A percentile compares a stretch with the other conserved stretches of the same genome.
Evolutionary conservation across 1,140 invertebrate genomes (phyloP).

Genomic region (Brachionus koreanus): DNA sequence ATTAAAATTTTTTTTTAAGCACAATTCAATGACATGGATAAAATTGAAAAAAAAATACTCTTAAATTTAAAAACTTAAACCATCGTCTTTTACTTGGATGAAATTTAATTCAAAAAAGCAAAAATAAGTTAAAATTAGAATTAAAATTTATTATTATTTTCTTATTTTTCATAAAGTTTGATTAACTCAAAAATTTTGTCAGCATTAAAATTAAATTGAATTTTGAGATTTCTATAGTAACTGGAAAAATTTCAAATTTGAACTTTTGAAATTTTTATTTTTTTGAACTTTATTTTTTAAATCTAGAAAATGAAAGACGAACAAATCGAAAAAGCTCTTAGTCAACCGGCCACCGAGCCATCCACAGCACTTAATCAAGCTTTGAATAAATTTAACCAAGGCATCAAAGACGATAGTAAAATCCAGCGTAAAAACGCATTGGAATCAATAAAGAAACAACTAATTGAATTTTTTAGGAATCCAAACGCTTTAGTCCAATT

Average conservation of each 20-base stretch:
- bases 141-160: not conserved
- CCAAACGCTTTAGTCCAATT: conserved; percentile 46
- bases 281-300: conserved; percentile 6
- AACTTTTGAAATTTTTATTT: not conserved
- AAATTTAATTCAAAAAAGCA: not conserved
- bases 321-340: not conserved
- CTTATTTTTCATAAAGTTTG: not conserved
- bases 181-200: conserved; percentile 3
- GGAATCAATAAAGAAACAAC: conserved; percentile 54
- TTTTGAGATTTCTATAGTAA: not conserved
- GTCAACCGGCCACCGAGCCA: not conserved
- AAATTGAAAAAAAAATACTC: not conserved
- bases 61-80: not conserved
- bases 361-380: conserved; percentile 50
- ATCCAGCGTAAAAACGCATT: conserved; percentile 54
- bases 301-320: conserved; percentile 31
- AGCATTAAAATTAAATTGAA: not conserved
- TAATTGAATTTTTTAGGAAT: conserved; percentile 48
- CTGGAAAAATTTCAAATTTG: not conserved
- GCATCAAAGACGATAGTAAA: conserved; percentile 55
- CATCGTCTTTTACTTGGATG: not conserved
- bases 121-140: not conserved
- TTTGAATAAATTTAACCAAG: conserved; percentile 53
- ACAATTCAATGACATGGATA: conserved; percentile 14
- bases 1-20: not conserved